Evolutionary conservation across 1,140 invertebrate genomes (phyloP).

Genomic region (Caerostris darwini): DNA sequence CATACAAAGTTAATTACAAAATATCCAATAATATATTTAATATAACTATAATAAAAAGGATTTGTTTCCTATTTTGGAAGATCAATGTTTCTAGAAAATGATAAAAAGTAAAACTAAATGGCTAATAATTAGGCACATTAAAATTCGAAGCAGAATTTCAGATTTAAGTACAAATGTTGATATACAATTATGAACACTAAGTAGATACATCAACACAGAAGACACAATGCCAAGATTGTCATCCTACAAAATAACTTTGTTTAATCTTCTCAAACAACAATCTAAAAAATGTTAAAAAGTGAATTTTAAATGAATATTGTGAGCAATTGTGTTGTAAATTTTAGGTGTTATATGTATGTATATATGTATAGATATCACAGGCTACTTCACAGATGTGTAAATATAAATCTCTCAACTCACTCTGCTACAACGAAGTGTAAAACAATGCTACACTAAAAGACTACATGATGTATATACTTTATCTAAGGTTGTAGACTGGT

Average conservation of each 20-base stretch:
- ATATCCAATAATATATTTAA: slow-evolving; percentile 54
- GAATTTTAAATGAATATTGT: slow-evolving; percentile 77
- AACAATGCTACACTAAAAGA: slow-evolving; percentile 71
- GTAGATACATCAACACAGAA: slow-evolving; percentile 77
- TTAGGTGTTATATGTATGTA: slow-evolving; percentile 77
- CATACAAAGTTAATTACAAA: slow-evolving; percentile 75
- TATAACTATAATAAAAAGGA: slow-evolving; percentile 73
- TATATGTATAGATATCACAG: slow-evolving; percentile 78
- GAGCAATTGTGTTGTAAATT: slow-evolving; percentile 78
- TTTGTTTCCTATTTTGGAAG: slow-evolving; percentile 62
- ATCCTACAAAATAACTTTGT: slow-evolving; percentile 77
- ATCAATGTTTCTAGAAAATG: slow-evolving; percentile 70
- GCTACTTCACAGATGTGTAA: slow-evolving; percentile 78
- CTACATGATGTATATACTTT: slow-evolving; percentile 77
- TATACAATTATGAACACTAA: slow-evolving; percentile 77
- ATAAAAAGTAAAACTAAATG: slow-evolving; percentile 54
- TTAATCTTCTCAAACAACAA: slow-evolving; percentile 74
- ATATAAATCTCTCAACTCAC: slow-evolving; percentile 78
- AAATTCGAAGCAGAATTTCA: slow-evolving; percentile 62
- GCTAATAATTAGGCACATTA: slow-evolving; percentile 54
- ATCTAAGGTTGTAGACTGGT: slow-evolving; percentile 77
- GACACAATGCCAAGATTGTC: slow-evolving; percentile 77
- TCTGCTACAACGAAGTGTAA: slow-evolving; percentile 75
- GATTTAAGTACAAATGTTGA: slow-evolving; percentile 76
- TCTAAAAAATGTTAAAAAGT: slow-evolving; percentile 76